Base-by-base conservation (phyloP, 2,888 invertebrate genomes). In the Ectemnius cavifrons region DNA sequence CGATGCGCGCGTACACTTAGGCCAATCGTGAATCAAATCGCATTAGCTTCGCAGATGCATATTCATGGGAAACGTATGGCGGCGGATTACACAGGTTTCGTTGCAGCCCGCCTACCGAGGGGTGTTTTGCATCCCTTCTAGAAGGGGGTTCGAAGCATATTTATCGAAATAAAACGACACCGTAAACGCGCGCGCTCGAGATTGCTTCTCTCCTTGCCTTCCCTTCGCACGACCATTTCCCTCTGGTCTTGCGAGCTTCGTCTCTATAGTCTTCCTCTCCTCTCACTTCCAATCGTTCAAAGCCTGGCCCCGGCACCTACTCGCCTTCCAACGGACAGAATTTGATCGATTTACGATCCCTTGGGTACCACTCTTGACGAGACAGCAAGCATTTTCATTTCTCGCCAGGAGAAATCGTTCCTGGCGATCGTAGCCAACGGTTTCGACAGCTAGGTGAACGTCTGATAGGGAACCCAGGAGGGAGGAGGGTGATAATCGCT, bases 31-130 rank as follows among this genome's bases (percentile, higher is more conserved):
- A 89, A 89, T 89, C 89, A 89, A 88, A 88, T 89, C 87, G 89
- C 87, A 88, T 89, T 89, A 89, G 85, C 81, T 81, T 84, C 85
- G 84, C 87, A 89, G 88, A 89, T 89, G 89, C 89, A 89, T 89
- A 89, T 89, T 89, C 88, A 89, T 89, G 88, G 88, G 89, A 88
- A 89, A 88, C 88, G 86, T 87, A 87, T 88, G 86, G 81, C 78
- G 87, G 81, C 78, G 87, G 89, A 88, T 89, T 88, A 88, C 85
- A 84, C 84, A 85, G 84, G 85, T 87, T 84, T 85, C 81, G 84
- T 83, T 86, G 85, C 85, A 85, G 80, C 86, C 87, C 86, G 85
- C 85, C 83, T 88, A 80, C 78, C 83, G 70, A 82, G 76, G 84
- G 82, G 83, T 84, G 80, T 83, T 83, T 83, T 83, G 83, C 83